These are phyloP conservation scores for Pocillopora grandis DNA, from an alignment of 92 coral and sea anemone genomes.

Conservation along the genomic window DNA sequence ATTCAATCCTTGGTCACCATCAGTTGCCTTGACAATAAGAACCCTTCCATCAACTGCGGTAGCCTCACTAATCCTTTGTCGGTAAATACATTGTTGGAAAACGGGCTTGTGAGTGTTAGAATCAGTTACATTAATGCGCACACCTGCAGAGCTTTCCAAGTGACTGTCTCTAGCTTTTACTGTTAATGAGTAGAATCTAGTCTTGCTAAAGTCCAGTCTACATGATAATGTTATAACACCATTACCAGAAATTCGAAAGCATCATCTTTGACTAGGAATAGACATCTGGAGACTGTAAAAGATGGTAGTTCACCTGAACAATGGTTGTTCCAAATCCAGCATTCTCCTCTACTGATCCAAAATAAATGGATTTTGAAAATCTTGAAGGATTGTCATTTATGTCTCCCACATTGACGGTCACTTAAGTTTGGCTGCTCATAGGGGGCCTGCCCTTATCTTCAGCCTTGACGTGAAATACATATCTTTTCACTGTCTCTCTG, in stretches of 20 bases:
- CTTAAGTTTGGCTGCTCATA: slow-evolving; percentile 63
- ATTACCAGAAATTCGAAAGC: slow-evolving; percentile 73
- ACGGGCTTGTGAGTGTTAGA: slow-evolving; percentile 86
- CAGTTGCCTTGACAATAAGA: slow-evolving; percentile 73
- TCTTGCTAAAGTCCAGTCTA: slow-evolving; percentile 72
- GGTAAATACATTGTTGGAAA: slow-evolving; percentile 65
- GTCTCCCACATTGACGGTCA: slow-evolving; percentile 77
- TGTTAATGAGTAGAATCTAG: slow-evolving; percentile 56
- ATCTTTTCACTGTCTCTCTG: slow-evolving; percentile 69
- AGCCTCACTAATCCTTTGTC: slow-evolving; percentile 61
- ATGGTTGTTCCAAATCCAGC: slow-evolving; percentile 58
- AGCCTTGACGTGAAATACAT: slow-evolving; percentile 78
- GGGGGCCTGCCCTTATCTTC: slow-evolving; percentile 79
- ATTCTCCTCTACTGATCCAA: slow-evolving; percentile 73
- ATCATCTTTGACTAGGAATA: slow-evolving; percentile 41
- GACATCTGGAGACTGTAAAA: slow-evolving; percentile 63
- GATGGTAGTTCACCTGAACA: slow-evolving; percentile 60
- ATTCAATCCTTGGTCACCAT: slow-evolving; percentile 82
- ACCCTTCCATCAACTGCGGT: slow-evolving; percentile 70
- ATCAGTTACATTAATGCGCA: slow-evolving; percentile 79
- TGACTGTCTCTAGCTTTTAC: slow-evolving; percentile 86
- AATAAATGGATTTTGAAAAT: slow-evolving; percentile 64
- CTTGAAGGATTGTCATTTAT: slow-evolving; percentile 93
- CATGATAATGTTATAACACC: slow-evolving; percentile 79
- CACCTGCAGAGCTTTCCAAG: slow-evolving; percentile 70